A percentile compares a stretch with the other conserved stretches of the same genome.
Conservation (phyloP, 1,140 invertebrate genomes). For the Pseudomyrmex dendroicus region DNA sequence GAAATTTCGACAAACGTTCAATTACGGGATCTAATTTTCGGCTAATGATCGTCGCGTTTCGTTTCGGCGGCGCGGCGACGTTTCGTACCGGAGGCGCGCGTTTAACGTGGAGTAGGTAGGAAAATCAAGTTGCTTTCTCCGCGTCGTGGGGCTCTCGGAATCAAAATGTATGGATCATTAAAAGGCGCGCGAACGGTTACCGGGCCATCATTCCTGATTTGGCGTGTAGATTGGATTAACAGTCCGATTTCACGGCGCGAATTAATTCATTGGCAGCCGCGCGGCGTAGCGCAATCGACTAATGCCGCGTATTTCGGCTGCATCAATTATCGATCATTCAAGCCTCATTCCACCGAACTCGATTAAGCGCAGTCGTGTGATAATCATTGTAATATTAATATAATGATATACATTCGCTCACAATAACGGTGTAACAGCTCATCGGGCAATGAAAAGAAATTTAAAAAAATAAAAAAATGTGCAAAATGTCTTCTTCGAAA, state of each 20-base stretch:
- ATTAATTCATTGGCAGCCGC: constrained; percentile 58
- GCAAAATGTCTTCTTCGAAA: background rate
- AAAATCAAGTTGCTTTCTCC: constrained; percentile 30
- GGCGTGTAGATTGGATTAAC: constrained; percentile 49
- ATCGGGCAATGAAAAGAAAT: constrained; percentile 1
- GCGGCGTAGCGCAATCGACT: constrained; percentile 10
- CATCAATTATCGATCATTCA: constrained; percentile 56
- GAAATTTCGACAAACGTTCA: constrained; percentile 59
- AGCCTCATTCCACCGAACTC: constrained; percentile 47
- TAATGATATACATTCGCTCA: constrained; percentile 10
- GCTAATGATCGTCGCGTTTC: constrained; percentile 48
- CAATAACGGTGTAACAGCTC: constrained; percentile 16
- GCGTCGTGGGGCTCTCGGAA: constrained; percentile 17
- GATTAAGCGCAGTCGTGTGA: constrained; percentile 25
- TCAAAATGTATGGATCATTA: constrained; percentile 51
- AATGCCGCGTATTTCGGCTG: constrained; percentile 40
- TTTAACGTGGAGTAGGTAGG: constrained; percentile 20
- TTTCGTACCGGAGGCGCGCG: background rate
- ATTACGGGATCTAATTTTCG: constrained; percentile 52
- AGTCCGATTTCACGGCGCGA: constrained; percentile 44
- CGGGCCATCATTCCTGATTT: constrained; percentile 50
- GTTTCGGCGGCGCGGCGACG: too few species aligned
- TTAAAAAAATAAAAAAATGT: background rate
- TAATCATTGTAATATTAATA: constrained; percentile 42
- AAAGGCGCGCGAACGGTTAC: constrained; percentile 41